Evolutionary conservation across 2,113 vertebrate genomes (phyloP), one percentile per base, ranked within the genome.

Genomic region (Peromyscus polionotus): DNA sequence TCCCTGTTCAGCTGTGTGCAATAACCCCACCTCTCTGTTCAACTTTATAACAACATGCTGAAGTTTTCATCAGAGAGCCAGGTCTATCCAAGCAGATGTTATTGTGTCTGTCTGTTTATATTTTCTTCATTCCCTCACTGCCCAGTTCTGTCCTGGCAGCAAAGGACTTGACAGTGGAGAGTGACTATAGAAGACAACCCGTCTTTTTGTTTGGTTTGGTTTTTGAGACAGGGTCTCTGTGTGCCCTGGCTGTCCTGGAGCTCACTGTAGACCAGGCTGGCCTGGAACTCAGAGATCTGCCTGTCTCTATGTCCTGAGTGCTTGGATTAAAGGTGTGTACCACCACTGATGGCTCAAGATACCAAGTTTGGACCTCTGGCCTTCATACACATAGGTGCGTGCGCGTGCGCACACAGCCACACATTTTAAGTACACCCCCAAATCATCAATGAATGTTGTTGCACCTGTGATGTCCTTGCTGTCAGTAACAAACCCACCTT

Each of bases 401-500:
- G 19, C 26, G 11, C 14, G 12, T 10, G 31, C 13, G 45, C 28
- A 28, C 63, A 28, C 63, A 13, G 2, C 26, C 24, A 45, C 4
- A 24, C 19, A 14, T 51, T 9, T 48, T 51, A 33, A 67, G 39
- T 7, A 51, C 31, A 85, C 9, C 13, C 59, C 81, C 16, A 86
- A 96, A 89, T 92, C 28, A 89, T 86, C 92, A 97, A 91, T 39
- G 91, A 92, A 67, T 81, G 80, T 76, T 80, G 83, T 79, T 68
- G 51, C 33, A 36, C 33, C 77, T 96, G 42, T 90, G 75, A 81
- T 75, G 54, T 80, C 63, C 89, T 85, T 80, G 26, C 88, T 91
- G 48, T 91, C 77, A 63, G 26, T 45, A 93, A 91, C 81, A 94
- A 84, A 19, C 28, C 68, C 48, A 95, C 72, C 72, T 80, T 59